Evolutionary conservation across 2,113 vertebrate genomes (phyloP).

Genomic region (Brachypodius melanocephalos): DNA sequence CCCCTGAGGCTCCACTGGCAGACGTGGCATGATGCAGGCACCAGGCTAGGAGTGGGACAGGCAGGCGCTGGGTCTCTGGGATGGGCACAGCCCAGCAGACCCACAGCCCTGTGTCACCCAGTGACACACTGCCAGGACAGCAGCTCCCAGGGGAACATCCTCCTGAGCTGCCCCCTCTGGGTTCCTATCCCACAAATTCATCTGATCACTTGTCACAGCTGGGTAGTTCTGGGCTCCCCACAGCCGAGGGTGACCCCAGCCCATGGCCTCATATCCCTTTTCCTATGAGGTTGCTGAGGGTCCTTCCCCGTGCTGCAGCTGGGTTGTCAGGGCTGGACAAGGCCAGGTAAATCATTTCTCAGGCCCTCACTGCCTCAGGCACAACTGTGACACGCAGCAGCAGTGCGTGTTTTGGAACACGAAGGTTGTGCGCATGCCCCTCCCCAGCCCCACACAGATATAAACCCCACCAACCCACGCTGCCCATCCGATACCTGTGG

Average conservation of each 20-base stretch:
- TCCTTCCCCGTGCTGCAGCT: background rate
- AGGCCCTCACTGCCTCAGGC: conserved; percentile 22
- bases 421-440: background rate
- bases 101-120: background rate
- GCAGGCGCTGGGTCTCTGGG: fast-evolving
- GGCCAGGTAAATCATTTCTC: conserved; percentile 50
- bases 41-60: background rate
- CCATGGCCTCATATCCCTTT: background rate
- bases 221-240: background rate
- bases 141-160: background rate
- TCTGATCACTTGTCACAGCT: background rate
- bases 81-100: background rate
- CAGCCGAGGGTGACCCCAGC: background rate
- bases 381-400: background rate
- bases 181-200: background rate
- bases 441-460: background rate
- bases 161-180: background rate
- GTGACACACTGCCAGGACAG: background rate
- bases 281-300: background rate
- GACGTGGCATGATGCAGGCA: background rate
- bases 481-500: background rate
- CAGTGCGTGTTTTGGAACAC: background rate
- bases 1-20: fast-evolving
- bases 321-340: background rate
- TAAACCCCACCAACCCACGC: background rate